Percentiles rank a stretch among this genome's conserved stretches.
phyloP scores from a whole-genome alignment of 2,113 vertebrate species.

The Callaeas wilsoni region DNA sequence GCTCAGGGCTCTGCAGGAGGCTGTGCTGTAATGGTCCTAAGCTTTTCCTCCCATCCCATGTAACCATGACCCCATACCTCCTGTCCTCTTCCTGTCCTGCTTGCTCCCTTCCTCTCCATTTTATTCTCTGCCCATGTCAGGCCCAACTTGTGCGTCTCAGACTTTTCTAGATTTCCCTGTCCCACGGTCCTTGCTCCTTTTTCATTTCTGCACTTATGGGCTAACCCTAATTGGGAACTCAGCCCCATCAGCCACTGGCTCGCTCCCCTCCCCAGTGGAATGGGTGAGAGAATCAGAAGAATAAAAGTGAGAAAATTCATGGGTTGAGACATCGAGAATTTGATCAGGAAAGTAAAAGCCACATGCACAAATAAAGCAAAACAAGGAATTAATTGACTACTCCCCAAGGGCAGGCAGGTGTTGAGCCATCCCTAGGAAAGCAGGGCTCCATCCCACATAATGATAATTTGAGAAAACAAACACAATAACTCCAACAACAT shows the following conservation, averaged over 20 bases:
- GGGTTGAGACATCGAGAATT: background rate
- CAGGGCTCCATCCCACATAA: background rate
- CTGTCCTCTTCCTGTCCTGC: background rate
- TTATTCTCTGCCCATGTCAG: background rate
- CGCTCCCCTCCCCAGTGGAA: background rate
- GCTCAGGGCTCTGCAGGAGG: background rate
- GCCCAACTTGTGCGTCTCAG: background rate
- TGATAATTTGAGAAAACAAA: background rate
- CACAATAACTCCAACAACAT: accelerated
- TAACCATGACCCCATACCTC: background rate
- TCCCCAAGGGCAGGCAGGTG: background rate
- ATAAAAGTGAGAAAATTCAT: background rate
- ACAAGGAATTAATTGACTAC: background rate
- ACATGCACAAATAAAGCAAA: background rate
- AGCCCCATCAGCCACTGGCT: background rate
- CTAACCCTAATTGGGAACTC: background rate
- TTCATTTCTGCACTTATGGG: background rate
- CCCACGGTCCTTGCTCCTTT: background rate
- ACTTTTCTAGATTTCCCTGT: background rate
- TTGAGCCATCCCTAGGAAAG: background rate
- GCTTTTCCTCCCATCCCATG: background rate
- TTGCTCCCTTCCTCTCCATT: background rate
- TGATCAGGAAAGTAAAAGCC: background rate
- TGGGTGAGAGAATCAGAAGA: background rate
- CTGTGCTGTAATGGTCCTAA: background rate